phyloP scores from a whole-genome alignment of 37 sponge, comb jelly and placozoan species.

The Crambe crambe region DNA sequence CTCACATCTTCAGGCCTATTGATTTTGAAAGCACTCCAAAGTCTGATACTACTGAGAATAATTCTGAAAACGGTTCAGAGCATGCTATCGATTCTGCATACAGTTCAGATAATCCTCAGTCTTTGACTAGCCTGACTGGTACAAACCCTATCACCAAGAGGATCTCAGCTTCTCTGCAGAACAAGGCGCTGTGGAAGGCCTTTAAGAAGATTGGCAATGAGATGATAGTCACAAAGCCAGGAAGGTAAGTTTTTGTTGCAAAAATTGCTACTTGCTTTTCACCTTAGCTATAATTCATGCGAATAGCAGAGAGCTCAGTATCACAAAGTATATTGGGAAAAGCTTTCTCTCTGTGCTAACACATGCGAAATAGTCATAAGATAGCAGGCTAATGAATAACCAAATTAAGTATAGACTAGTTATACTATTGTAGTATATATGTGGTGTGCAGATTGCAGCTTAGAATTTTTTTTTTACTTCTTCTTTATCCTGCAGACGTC shows the following conservation, averaged over 20 bases:
- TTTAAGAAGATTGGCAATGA: constrained; percentile 69
- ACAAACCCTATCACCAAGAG: not conserved
- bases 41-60: not conserved
- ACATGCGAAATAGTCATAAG: too few relatives aligned
- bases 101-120: not conserved
- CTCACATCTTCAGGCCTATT: constrained; percentile 15
- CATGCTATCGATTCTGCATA: constrained; percentile 1
- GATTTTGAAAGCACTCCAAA: not conserved
- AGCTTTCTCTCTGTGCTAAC: too few relatives aligned
- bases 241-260: constrained; percentile 64
- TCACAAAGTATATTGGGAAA: too few relatives aligned
- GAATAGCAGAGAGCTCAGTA: too few relatives aligned
- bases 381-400: too few relatives aligned
- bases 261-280: too few relatives aligned
- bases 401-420: too few relatives aligned
- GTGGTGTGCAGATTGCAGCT: too few relatives aligned
- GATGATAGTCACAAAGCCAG: constrained; percentile 81
- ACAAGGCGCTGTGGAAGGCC: constrained; percentile 52
- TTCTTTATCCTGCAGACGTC: constrained; percentile 35
- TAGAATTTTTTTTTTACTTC: not conserved
- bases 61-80: too few relatives aligned
- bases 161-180: constrained; percentile 24
- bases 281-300: not conserved
- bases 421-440: too few relatives aligned
- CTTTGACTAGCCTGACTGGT: not conserved